Base-by-base conservation (phyloP, 1,140 invertebrate species). In the Microplitis demolitor region DNA sequence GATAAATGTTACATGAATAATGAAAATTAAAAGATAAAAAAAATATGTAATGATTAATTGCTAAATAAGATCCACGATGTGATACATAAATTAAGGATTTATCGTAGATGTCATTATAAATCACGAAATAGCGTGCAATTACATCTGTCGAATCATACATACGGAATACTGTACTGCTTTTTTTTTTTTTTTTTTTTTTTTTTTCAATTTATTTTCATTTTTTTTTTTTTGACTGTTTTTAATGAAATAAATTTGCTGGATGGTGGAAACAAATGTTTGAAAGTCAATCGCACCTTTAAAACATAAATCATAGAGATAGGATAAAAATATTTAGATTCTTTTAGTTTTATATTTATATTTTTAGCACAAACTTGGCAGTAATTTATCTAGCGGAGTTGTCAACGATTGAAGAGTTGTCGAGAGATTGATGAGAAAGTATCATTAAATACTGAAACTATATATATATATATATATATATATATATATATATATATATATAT, bases 21-120 rank as follows among this genome's bases (percentile, higher is more conserved):
- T 56, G 53, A 56, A 24, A 56, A 33, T 31, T 11, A 31, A 61
- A 24, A 13, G 31, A 61, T 16, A 24, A 50, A 53, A 53, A 54
- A 53, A 67, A 3, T 6, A 13, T 54, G 5, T 11, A 31, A 54
- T 67, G 66, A 67, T 67, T 67, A 67, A 67, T 67, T 67, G 66
- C 39, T 14, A 54, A 53, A 33, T 4, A 53, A 67, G 66, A 54
- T 67, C 31, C 33, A 53, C 31, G 11, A 53, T 34, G 31, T 33
- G 66, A 54, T 67, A 67, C 50, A 67, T 67, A 67, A 67, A 67
- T 67, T 54, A 13, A 13, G 24, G 31, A 67, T 34, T 67, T 31
- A 13, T 8, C 34, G 34, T 37, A 63, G n/a, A 31, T 34, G 50
- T 31, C 39, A 67, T 33, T 34, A 67, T 67, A 67, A 67, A 67